Evolutionary conservation across 1,140 invertebrate species (phyloP).

Genomic region (Drosophila yakuba): DNA sequence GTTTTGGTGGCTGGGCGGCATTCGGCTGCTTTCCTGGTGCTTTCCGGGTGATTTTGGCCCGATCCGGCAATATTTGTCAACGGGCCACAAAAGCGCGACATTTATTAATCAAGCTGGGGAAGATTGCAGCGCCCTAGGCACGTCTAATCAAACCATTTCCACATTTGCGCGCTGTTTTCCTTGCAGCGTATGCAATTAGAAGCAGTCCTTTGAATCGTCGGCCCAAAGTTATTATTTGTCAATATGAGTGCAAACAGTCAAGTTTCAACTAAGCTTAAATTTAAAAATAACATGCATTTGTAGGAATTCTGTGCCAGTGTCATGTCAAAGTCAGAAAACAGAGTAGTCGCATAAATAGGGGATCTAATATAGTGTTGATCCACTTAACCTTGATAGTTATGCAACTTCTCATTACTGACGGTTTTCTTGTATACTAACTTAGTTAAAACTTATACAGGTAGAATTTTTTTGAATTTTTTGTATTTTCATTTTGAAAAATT

Average conservation of each 20-base stretch:
- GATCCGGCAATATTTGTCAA: slow-evolving; percentile 54
- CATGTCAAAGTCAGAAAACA: too few relatives aligned
- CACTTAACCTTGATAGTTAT: too few relatives aligned
- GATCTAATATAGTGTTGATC: too few relatives aligned
- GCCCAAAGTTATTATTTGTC: slow-evolving; percentile 64
- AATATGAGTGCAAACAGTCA: slow-evolving; percentile 36
- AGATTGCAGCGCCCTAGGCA: slow-evolving; percentile 41
- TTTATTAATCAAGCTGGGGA: slow-evolving; percentile 72
- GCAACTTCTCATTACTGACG: too few relatives aligned
- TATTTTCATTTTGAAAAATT: not conserved
- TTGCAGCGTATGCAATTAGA: slow-evolving; percentile 52
- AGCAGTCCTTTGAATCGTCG: slow-evolving; percentile 46
- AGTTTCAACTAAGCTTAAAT: slow-evolving; percentile 33
- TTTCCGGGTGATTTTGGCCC: not conserved
- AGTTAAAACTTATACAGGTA: too few relatives aligned
- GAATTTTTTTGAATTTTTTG: too few relatives aligned
- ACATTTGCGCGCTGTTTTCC: slow-evolving; percentile 40
- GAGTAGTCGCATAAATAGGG: too few relatives aligned
- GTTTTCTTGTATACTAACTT: too few relatives aligned
- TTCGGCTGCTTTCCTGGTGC: not conserved
- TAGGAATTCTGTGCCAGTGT: too few relatives aligned
- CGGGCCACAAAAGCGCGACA: slow-evolving; percentile 61
- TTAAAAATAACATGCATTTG: slow-evolving; percentile 55
- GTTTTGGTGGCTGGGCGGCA: not conserved
- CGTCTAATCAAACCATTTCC: slow-evolving; percentile 64